Percentiles rank a stretch among this genome's conserved stretches.
Evolutionary conservation across 2,797 vertebrate genomes (phyloP).

Genomic region (Steatocranus sp.): DNA sequence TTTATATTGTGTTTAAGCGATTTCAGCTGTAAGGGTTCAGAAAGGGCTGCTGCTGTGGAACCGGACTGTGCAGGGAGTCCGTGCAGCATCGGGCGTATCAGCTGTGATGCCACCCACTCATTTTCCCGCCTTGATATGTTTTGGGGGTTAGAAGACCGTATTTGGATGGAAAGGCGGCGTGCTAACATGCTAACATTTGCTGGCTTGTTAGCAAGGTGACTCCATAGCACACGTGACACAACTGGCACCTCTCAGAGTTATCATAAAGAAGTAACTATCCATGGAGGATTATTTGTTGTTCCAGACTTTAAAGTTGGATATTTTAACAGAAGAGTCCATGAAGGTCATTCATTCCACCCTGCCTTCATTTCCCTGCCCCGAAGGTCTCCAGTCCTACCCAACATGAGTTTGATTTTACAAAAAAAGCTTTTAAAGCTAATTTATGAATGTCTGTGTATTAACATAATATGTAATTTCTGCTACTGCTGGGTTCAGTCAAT

Average conservation of each 20-base stretch:
- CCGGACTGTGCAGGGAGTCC: neutral
- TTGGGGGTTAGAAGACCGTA: neutral
- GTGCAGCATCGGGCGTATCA: neutral
- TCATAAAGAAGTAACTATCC: neutral
- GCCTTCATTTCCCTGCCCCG: rapidly evolving
- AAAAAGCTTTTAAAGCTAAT: neutral
- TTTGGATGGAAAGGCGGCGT: neutral
- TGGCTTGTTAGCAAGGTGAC: neutral
- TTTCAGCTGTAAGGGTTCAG: neutral
- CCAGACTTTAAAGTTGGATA: neutral
- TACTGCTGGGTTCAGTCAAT: neutral
- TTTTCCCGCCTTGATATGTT: neutral
- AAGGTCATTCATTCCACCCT: neutral
- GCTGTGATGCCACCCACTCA: neutral
- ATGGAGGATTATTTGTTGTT: neutral
- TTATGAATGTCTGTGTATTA: rapidly evolving
- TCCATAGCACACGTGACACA: neutral
- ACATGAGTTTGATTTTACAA: neutral
- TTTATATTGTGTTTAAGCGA: neutral
- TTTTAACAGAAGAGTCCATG: neutral
- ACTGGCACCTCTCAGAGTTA: neutral
- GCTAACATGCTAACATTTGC: neutral
- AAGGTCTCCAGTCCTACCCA: neutral
- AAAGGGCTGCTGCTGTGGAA: neutral
- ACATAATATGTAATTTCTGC: neutral